Conservation (phyloP, 2,888 invertebrate species). For the Ligdia adustata region DNA sequence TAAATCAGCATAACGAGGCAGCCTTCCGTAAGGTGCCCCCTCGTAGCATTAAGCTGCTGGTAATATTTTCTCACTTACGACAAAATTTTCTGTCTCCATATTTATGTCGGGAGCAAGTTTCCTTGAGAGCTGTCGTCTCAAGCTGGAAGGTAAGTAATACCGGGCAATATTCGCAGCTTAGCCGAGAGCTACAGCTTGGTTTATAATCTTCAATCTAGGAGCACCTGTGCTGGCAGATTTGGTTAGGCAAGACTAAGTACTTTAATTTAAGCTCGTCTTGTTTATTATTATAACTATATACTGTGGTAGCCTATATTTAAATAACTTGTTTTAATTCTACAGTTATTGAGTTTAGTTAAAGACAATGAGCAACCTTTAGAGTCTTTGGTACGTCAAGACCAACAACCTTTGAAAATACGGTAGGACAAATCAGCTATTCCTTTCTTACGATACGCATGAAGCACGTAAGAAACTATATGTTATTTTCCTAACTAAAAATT, state of each 20-base stretch:
- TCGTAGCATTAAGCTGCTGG: conserved; percentile 77
- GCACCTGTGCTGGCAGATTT: conserved; percentile 27
- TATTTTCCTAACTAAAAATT: conserved; percentile 7
- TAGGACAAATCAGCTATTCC: too few relatives aligned
- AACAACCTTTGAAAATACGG: too few relatives aligned
- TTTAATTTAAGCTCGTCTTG: conserved; percentile 2
- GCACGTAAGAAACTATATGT: neutral
- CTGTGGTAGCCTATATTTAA: too few relatives aligned
- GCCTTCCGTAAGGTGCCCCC: conserved; percentile 74
- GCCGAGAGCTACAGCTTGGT: conserved; percentile 31
- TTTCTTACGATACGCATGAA: too few relatives aligned
- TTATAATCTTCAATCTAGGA: conserved; percentile 31
- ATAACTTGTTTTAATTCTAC: too few relatives aligned
- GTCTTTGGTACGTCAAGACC: too few relatives aligned
- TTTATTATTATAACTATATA: too few relatives aligned
- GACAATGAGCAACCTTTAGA: too few relatives aligned
- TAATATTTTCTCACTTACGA: conserved; percentile 83
- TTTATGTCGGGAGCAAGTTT: conserved; percentile 67
- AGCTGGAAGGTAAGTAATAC: conserved; percentile 55
- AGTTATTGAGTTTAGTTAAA: too few relatives aligned
- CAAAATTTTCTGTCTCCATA: conserved; percentile 78
- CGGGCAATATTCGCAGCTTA: conserved; percentile 40
- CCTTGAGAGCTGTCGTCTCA: conserved; percentile 64
- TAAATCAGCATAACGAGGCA: conserved; percentile 81
- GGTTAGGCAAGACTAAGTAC: neutral